Evolutionary conservation across 2,888 invertebrate species (phyloP), one percentile per base, ranked within the genome.

Genomic region (Junonia oenone): DNA sequence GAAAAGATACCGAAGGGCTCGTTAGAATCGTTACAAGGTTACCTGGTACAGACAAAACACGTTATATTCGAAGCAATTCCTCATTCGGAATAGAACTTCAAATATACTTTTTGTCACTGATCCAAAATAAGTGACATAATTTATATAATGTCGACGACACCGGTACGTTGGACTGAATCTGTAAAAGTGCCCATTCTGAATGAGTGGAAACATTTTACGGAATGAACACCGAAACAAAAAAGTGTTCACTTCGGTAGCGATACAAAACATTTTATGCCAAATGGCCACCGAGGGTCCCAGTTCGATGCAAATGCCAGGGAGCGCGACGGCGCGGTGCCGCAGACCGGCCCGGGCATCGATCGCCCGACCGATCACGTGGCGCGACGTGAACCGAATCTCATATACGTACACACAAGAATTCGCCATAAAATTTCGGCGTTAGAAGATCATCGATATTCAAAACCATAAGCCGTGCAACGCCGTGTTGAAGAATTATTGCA

Each of bases 301-400:
- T 37, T 50, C 27, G 27, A 50, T 50, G 38, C 50, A 38, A 50
- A 37, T 35, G 27, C 15, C 29, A 27, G 13, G 15, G 27, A 11
- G n/a, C 50, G 50, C 48, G 48, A 22, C 48, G 38, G 38, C 50
- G 50, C 50, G 50, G 17, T 50, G 50, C 50, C 50, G 29, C 50
- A 50, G 50, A 35, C 19, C 48, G 48, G 33, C 19, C 22, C 22
- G 48, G 43, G 45, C 55, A 55, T 49, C 55, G 55, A 51, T 56
- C 51, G 51, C 5, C 38, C 9, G 45, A 38, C 49, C 49, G 38
- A 22, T 48, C 49, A 38, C 38, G 26, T 27, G 14, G 38, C 17
- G 22, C 11, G 27, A 56, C 55, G 55, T 56, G 51, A 19, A 40
- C 40, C 15, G 56, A 56, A 51, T 56, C 22, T 26, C 14, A 26